Base-by-base conservation (phyloP, 2,797 vertebrate species). In the Cuniculus paca region DNA sequence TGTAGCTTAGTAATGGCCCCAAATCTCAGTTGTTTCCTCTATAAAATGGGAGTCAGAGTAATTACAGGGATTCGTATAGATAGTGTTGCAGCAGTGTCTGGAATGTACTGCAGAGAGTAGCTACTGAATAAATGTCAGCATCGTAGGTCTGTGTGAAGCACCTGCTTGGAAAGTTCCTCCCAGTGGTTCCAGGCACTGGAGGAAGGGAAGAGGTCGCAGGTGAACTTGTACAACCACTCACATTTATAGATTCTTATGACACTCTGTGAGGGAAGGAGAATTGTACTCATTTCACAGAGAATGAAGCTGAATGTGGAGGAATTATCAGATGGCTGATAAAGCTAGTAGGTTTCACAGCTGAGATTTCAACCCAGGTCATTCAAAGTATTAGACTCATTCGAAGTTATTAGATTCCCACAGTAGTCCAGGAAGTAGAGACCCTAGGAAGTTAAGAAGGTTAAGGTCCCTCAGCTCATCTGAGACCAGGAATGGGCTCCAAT, bases 1-100 rank as follows among this genome's bases (percentile, higher is more conserved):
- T 48, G 9, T 83, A 65, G 36, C 42, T 28, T 95, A 87, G 42
- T 54, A 12, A 48, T 90, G 39, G 82, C 22, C n/a, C 48, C 13
- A 26, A 42, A 39, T 60, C 56, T 93, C 87, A 50, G n/a, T 48
- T 74, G 39, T 84, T 68, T 61, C 36, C 19, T 88, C 87, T 90
- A 42, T 79, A n/a, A 90, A 89, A 81, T 88, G 91, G 87, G 87
- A 54, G 72, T 13, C 36, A 12, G 31, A 19, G 9, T 1, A 28
- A 34, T 8, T 2, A 11, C 5, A 36, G n/a, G n/a, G 26, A 78
- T 16, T 63, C 36, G 36, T 5, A 13, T 2, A 14, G 42, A n/a
- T n/a, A 78, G 50, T 19, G 2, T 31, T 34, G 19, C 39, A 61
- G n/a, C 24, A n/a, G 70, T 16, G 81, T 45, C 12, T 56, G 31